phyloP scores from a whole-genome alignment of 2,797 vertebrate genomes.

The Mormyrus hasselquistii region DNA sequence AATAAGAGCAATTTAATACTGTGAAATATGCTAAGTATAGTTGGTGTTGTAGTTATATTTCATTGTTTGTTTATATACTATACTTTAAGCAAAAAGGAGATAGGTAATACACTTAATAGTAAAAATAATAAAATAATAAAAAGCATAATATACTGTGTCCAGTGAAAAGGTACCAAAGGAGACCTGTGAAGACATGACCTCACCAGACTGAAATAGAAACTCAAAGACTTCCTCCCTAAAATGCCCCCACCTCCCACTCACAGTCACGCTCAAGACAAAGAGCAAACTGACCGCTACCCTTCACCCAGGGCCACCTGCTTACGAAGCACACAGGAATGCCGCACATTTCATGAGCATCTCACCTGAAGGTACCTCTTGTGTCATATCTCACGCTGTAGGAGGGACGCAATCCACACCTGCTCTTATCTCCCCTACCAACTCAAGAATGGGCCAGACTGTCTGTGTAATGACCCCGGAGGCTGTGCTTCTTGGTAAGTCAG shows the following conservation, averaged over 20 bases:
- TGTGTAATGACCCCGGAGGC: slow-evolving; percentile 43
- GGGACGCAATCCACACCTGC: not conserved
- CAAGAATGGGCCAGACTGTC: slow-evolving; percentile 45
- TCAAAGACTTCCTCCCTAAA: not conserved
- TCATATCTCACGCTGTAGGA: not conserved
- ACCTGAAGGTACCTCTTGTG: not conserved
- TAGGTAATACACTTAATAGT: not conserved
- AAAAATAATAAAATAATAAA: not conserved
- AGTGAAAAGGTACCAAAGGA: not conserved
- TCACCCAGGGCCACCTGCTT: not conserved
- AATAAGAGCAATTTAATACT: not conserved
- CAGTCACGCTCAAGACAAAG: not conserved
- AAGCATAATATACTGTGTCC: not conserved
- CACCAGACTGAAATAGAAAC: slow-evolving; percentile 19
- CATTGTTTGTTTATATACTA: not conserved
- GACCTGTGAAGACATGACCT: not conserved
- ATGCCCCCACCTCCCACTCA: not conserved
- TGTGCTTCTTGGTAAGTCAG: slow-evolving; percentile 54
- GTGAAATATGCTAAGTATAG: not conserved
- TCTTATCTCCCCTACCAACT: not conserved
- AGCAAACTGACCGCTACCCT: slow-evolving; percentile 6
- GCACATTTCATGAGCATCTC: not conserved
- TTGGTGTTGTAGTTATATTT: not conserved
- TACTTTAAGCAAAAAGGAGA: not conserved
- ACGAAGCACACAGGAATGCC: not conserved